These are phyloP conservation scores for Amitus sp. DNA, from an alignment of 2,888 invertebrate genomes.

Conservation along the genomic window DNA sequence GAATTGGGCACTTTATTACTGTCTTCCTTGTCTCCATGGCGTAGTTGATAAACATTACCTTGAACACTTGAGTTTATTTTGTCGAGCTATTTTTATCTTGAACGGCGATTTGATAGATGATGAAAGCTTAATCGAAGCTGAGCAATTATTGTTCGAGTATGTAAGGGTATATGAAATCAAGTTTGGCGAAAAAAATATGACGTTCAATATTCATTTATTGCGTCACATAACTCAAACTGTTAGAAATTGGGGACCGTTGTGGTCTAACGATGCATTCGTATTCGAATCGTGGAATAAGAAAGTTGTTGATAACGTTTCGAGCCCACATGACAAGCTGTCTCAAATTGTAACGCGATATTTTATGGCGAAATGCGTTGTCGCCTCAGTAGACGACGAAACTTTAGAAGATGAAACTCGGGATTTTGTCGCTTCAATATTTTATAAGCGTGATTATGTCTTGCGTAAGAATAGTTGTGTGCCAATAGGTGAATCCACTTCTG, in stretches of 20 bases:
- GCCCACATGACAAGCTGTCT: not conserved
- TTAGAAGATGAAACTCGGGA: not conserved
- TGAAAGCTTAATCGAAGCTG: not conserved
- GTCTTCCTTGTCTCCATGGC: conserved; percentile 3
- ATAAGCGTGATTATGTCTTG: not conserved
- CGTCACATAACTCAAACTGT: not conserved
- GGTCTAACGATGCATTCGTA: conserved; percentile 3
- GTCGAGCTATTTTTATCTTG: not conserved
- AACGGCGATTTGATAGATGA: not conserved
- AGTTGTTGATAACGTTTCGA: not conserved
- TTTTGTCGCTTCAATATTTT: not conserved
- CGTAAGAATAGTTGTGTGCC: not conserved
- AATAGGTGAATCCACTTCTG: not conserved
- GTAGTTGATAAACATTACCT: not conserved
- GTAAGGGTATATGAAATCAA: not conserved
- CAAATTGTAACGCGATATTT: conserved; percentile 9
- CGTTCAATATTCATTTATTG: conserved; percentile 10
- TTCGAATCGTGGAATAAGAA: conserved; percentile 19
- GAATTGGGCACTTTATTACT: conserved; percentile 16
- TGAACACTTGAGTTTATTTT: not conserved
- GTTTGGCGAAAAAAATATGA: conserved; percentile 9
- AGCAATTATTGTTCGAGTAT: not conserved
- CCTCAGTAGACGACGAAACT: not conserved
- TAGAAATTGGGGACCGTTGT: conserved; percentile 9
- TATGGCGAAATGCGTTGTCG: conserved; percentile 3